Conservation (phyloP, 2,888 invertebrate species). For the Eupithecia vulgata region DNA sequence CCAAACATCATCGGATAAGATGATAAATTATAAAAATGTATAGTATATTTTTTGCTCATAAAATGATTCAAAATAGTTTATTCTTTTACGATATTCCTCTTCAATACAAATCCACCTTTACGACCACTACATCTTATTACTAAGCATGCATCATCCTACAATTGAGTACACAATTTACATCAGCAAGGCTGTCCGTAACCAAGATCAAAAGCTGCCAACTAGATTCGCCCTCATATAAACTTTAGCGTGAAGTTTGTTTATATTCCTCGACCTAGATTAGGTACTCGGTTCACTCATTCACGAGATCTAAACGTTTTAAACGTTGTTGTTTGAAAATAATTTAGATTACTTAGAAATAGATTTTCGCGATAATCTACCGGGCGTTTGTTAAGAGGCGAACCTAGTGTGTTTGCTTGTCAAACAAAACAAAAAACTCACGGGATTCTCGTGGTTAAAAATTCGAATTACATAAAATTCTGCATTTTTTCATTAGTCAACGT, state of each 20-base stretch:
- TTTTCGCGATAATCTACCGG: neutral
- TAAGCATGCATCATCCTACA: neutral
- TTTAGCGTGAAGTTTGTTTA: conserved; percentile 52
- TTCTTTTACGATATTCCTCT: conserved; percentile 13
- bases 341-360: neutral
- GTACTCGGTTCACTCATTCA: conserved; percentile 57
- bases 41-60: neutral
- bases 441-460: too few relatives aligned
- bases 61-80: neutral
- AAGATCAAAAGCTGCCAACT: conserved; percentile 62
- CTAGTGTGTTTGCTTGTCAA: too few relatives aligned
- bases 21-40: too few relatives aligned
- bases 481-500: too few relatives aligned
- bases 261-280: conserved; percentile 50
- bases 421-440: too few relatives aligned
- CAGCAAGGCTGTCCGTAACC: conserved; percentile 48
- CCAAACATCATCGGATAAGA: neutral
- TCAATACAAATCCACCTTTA: conserved; percentile 22
- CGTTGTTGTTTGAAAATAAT: neutral
- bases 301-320: conserved; percentile 31
- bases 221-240: conserved; percentile 56
- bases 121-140: conserved; percentile 30
- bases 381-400: too few relatives aligned
- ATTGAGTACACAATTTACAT: conserved; percentile 27
- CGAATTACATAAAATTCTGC: too few relatives aligned